These are phyloP conservation scores for Tetraneura akinire DNA, from an alignment of 1,140 invertebrate genomes.

Conservation along the genomic window DNA sequence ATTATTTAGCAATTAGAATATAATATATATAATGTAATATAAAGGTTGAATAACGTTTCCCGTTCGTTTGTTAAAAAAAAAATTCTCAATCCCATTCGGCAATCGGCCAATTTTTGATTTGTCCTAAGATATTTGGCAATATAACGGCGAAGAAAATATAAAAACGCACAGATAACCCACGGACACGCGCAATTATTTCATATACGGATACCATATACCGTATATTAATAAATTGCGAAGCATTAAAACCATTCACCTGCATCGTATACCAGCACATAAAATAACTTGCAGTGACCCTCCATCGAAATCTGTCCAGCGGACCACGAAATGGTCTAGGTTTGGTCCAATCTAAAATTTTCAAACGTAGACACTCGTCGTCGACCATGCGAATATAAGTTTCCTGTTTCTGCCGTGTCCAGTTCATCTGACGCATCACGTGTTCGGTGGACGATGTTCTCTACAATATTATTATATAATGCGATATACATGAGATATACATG, in stretches of 20 bases:
- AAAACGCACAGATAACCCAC: neutral
- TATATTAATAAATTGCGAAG: neutral
- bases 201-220: neutral
- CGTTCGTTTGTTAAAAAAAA: neutral
- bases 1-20: too few species aligned
- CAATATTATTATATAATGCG: too few species aligned
- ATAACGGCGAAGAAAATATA: neutral
- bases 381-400: slow-evolving; percentile 58
- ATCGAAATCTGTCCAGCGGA: slow-evolving; percentile 64
- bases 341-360: slow-evolving; percentile 59
- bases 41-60: slow-evolving; percentile 3
- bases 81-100: slow-evolving; percentile 1
- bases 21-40: neutral
- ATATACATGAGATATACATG: too few species aligned
- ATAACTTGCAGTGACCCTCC: slow-evolving; percentile 66
- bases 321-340: slow-evolving; percentile 63
- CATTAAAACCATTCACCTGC: slow-evolving; percentile 56
- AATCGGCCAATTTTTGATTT: slow-evolving; percentile 27
- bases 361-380: slow-evolving; percentile 61
- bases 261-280: slow-evolving; percentile 71
- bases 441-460: slow-evolving; percentile 56
- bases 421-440: slow-evolving; percentile 60
- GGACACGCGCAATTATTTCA: neutral
- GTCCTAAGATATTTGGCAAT: slow-evolving; percentile 41
- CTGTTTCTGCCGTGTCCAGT: slow-evolving; percentile 59